Evolutionary conservation across 2,888 invertebrate genomes (phyloP).

Genomic region (Dorcus parallelipipedus): DNA sequence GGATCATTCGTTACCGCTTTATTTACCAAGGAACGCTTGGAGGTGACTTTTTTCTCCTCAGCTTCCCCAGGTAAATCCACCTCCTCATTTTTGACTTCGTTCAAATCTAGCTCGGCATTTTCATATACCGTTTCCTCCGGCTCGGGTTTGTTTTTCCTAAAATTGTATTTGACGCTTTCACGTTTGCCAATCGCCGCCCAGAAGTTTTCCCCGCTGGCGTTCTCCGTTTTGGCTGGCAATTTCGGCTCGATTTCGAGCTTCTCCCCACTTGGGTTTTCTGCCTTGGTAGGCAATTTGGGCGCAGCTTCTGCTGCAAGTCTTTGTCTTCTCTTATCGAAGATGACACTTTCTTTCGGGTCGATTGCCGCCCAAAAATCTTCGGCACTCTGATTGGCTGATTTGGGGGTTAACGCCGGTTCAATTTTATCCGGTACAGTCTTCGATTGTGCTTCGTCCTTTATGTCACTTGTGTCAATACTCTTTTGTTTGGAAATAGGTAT

Average conservation of each 20-base stretch:
- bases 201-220: conserved; percentile 54
- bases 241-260: conserved; percentile 42
- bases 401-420: conserved; percentile 17
- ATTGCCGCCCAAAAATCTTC: conserved; percentile 64
- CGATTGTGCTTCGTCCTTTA: background rate
- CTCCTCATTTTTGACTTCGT: background rate
- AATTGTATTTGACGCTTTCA: background rate
- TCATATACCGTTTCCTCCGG: background rate
- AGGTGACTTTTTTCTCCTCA: conserved; percentile 30
- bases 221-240: conserved; percentile 22
- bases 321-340: conserved; percentile 6
- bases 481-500: no score
- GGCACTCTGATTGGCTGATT: conserved; percentile 39
- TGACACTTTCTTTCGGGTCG: conserved; percentile 2
- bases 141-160: no score
- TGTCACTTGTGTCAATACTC: no score
- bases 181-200: conserved; percentile 59
- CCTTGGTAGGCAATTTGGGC: conserved; percentile 20
- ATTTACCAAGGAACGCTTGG: conserved; percentile 44
- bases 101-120: background rate
- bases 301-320: background rate
- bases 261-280: conserved; percentile 51
- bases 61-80: background rate
- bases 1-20: conserved; percentile 42
- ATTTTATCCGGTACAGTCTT: conserved; percentile 4